A percentile compares a stretch with the other conserved stretches of the same genome.
phyloP scores from a whole-genome alignment of 2,888 invertebrate genomes.

The Athalia circularis region DNA sequence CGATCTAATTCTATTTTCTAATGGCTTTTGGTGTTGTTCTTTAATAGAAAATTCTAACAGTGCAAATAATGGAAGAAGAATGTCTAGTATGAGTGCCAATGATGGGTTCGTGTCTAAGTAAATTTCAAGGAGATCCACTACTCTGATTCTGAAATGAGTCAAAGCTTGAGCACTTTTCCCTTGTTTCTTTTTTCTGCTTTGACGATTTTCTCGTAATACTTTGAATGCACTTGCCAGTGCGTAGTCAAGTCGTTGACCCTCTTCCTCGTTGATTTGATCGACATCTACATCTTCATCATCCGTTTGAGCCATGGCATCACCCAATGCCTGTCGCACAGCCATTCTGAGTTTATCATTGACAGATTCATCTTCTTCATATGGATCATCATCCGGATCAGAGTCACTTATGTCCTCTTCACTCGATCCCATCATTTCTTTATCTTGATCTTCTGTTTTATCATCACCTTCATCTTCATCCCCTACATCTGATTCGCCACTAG shows the following conservation, averaged over 20 bases:
- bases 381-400: constrained; percentile 69
- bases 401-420: constrained; percentile 63
- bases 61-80: constrained; percentile 82
- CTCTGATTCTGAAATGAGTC: constrained; percentile 84
- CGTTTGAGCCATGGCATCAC: constrained; percentile 77
- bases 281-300: constrained; percentile 84
- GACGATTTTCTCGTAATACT: constrained; percentile 74
- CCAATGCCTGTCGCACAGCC: constrained; percentile 84
- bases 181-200: constrained; percentile 72
- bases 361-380: constrained; percentile 78
- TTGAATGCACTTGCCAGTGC: constrained; percentile 86
- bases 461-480: constrained; percentile 66
- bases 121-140: constrained; percentile 85
- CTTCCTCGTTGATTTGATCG: constrained; percentile 85
- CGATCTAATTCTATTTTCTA: constrained; percentile 79
- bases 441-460: constrained; percentile 57
- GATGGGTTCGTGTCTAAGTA: constrained; percentile 83
- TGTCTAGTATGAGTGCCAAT: constrained; percentile 81
- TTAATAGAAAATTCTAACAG: constrained; percentile 83
- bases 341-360: constrained; percentile 82
- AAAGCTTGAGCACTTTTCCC: constrained; percentile 81
- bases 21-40: constrained; percentile 81
- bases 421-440: constrained; percentile 56
- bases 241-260: constrained; percentile 83
- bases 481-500: constrained; percentile 66